Conservation (phyloP, 1,140 invertebrate species). For the Nephotettix cincticeps region DNA sequence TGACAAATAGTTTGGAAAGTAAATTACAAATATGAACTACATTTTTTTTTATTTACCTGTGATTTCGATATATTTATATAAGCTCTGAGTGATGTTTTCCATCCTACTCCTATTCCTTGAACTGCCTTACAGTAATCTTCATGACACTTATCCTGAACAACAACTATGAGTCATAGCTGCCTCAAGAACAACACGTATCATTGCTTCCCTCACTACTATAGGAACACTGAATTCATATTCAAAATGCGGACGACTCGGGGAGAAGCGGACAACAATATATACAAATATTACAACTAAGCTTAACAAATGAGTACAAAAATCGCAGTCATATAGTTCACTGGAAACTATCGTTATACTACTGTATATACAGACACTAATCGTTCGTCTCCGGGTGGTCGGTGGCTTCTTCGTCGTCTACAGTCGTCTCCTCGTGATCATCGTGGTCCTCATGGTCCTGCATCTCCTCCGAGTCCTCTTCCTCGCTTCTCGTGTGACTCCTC, state of each 20-base stretch:
- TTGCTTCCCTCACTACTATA: background rate
- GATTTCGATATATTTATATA: no score
- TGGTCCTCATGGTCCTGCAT: conserved; percentile 25
- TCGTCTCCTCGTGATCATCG: conserved; percentile 17
- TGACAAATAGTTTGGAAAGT: no score
- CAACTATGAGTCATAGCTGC: no score
- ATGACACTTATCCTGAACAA: no score
- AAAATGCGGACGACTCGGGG: conserved; percentile 1
- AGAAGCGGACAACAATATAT: background rate
- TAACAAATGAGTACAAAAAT: conserved; percentile 21
- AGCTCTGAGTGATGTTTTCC: no score
- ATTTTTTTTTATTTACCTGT: no score
- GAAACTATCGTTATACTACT: background rate
- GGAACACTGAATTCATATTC: background rate
- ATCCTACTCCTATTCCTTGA: no score
- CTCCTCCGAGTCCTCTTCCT: conserved; percentile 10
- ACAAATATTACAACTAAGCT: conserved; percentile 17
- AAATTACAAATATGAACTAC: no score
- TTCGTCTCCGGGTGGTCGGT: conserved; percentile 17
- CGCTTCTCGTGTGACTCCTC: conserved; percentile 6
- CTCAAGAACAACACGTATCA: no score
- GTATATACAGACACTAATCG: conserved; percentile 14
- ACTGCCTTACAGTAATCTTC: no score
- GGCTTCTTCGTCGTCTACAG: conserved; percentile 20
- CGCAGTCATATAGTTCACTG: conserved; percentile 7